Evolutionary conservation across 2,888 invertebrate genomes (phyloP).

Genomic region (Graphium colonna): DNA sequence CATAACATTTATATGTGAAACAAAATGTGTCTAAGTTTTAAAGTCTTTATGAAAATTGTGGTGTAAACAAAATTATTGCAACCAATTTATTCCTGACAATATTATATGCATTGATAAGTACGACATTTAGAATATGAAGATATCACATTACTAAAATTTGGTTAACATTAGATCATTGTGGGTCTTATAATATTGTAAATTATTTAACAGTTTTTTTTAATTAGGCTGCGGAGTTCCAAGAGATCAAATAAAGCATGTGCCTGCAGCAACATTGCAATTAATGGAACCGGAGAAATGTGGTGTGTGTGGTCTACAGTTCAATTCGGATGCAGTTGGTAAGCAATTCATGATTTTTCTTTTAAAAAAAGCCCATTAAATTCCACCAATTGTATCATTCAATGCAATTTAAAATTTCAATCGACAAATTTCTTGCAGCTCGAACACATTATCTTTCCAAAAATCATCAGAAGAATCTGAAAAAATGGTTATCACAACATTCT

Average conservation of each 20-base stretch:
- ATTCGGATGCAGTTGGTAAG: slow-evolving; percentile 49
- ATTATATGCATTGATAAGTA: too few species aligned
- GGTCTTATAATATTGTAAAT: too few species aligned
- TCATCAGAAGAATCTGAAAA: slow-evolving; percentile 59
- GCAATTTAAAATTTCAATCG: neutral
- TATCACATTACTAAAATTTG: too few species aligned
- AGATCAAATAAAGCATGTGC: slow-evolving; percentile 45
- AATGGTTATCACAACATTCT: slow-evolving; percentile 45
- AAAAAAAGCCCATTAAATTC: neutral
- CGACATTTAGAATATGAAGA: too few species aligned
- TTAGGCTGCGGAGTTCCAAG: slow-evolving; percentile 54
- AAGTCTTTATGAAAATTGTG: too few species aligned
- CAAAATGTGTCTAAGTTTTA: too few species aligned
- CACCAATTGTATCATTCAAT: slow-evolving; percentile 8
- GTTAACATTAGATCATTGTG: too few species aligned
- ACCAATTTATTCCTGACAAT: too few species aligned
- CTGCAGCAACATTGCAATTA: slow-evolving; percentile 43
- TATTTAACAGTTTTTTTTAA: neutral
- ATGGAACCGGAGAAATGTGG: slow-evolving; percentile 55
- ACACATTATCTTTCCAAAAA: slow-evolving; percentile 64
- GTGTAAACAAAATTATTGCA: too few species aligned
- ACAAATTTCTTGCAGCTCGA: slow-evolving; percentile 54
- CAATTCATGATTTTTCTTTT: slow-evolving; percentile 22
- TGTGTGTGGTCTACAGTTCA: slow-evolving; percentile 46
- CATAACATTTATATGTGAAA: too few species aligned